Conservation (phyloP, 1,140 invertebrate species). For the Drosophila bocqueti region DNA sequence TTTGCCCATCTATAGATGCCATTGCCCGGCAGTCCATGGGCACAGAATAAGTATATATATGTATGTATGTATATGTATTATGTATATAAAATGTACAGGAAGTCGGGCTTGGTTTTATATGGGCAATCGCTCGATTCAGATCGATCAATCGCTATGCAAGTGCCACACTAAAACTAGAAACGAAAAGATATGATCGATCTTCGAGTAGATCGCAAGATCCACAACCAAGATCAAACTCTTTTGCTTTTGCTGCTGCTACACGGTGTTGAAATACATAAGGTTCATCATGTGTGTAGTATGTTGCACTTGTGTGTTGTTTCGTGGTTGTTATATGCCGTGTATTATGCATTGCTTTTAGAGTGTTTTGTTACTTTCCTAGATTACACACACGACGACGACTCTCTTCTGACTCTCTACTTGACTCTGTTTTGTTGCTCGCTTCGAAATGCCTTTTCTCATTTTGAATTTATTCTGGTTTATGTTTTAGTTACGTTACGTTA, state of each 20-base stretch:
- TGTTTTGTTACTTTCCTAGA: slow-evolving; percentile 31
- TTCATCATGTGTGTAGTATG: slow-evolving; percentile 20
- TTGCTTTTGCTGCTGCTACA: slow-evolving; percentile 38
- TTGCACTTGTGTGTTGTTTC: slow-evolving; percentile 30
- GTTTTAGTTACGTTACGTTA: slow-evolving; percentile 5
- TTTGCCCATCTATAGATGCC: slow-evolving; percentile 29
- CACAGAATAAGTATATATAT: slow-evolving; percentile 30
- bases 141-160: slow-evolving; percentile 65
- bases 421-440: slow-evolving; percentile 33
- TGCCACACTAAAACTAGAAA: slow-evolving; percentile 35
- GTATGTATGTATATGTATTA: slow-evolving; percentile 29
- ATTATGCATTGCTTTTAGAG: slow-evolving; percentile 55
- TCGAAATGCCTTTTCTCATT: slow-evolving; percentile 64
- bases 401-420: slow-evolving; percentile 36
- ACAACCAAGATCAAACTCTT: slow-evolving; percentile 43
- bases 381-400: slow-evolving; percentile 22
- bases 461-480: slow-evolving; percentile 47
- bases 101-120: slow-evolving; percentile 23
- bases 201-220: background rate
- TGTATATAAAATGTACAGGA: slow-evolving; percentile 75
- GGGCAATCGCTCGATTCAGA: slow-evolving; percentile 23
- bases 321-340: slow-evolving; percentile 46
- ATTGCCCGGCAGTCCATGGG: slow-evolving; percentile 30
- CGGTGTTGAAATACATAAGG: slow-evolving; percentile 43
- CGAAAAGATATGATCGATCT: slow-evolving; percentile 39